phyloP scores from a whole-genome alignment of 2,113 vertebrate species.

The Rhombomys opimus region DNA sequence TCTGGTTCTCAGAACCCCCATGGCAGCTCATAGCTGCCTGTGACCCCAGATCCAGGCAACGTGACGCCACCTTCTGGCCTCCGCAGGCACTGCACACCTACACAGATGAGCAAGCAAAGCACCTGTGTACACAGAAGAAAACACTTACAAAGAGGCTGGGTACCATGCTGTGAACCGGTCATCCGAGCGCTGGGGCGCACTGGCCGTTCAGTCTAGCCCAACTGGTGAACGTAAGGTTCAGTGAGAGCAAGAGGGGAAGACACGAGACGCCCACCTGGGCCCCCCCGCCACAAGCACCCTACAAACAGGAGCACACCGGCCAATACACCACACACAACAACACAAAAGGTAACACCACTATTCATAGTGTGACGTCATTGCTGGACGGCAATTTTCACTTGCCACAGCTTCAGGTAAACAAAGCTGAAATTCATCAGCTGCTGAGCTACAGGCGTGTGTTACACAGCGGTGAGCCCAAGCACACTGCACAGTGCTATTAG shows the following conservation, averaged over 20 bases:
- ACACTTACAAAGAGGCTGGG: neutral
- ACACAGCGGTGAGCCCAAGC: neutral
- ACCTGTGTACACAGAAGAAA: neutral
- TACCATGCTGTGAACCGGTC: neutral
- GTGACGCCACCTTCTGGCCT: neutral
- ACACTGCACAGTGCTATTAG: neutral
- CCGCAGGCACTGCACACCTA: neutral
- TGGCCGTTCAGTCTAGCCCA: too few relatives aligned
- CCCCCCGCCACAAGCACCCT: neutral
- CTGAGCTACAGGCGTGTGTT: neutral
- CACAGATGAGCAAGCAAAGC: neutral
- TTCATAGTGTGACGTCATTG: neutral
- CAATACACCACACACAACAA: neutral
- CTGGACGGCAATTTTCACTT: neutral
- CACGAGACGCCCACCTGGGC: neutral
- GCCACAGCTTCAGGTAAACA: neutral
- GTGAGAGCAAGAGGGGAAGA: neutral
- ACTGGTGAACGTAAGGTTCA: neutral
- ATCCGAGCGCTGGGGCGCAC: neutral
- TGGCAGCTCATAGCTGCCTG: neutral
- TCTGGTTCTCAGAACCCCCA: neutral
- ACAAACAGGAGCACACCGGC: neutral
- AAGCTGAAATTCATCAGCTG: neutral
- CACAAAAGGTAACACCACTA: neutral
- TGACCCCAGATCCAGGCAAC: neutral